Evolutionary conservation across 2,888 invertebrate genomes (phyloP), one percentile per base, ranked within the genome.

Genomic region (Pocota personata): DNA sequence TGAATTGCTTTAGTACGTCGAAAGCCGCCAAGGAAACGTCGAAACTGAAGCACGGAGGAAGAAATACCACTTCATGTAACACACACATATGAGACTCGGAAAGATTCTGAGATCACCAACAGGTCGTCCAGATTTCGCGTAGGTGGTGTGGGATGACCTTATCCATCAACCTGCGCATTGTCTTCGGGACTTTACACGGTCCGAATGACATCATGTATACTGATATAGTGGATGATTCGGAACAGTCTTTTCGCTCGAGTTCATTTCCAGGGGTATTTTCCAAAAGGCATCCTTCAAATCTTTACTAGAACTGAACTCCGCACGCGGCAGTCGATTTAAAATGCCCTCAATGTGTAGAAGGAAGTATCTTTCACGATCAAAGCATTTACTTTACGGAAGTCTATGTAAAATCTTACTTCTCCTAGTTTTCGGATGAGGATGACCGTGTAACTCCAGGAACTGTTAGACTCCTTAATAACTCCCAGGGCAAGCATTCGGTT

Each of bases 141-240:
- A 88, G 12, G 21, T 88, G 64, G 0, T n/a, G n/a, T n/a, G n/a
- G n/a, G n/a, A n/a, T n/a, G n/a, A n/a, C n/a, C n/a, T n/a, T n/a
- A n/a, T n/a, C 80, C 77, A 86, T 86, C 8, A 77, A 12, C 6
- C 80, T 46, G 12, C 82, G 71, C 66, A 87, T 62, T n/a, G 79
- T 79, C 27, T 69, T 66, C 2, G 87, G 58, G 0, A 79, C 84
- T 12, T 80, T 83, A 3, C 82, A 75, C 6, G 87, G 60, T 1
- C 83, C 80, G 19, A 87, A 88, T 6, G 87, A 82, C 82, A 87
- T n/a, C n/a, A n/a, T n/a, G n/a, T n/a, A n/a, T n/a, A n/a, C n/a
- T n/a, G n/a, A n/a, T n/a, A n/a, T n/a, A n/a, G n/a, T n/a, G n/a
- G n/a, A n/a, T n/a, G n/a, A n/a, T n/a, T n/a, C n/a, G n/a, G n/a